Evolutionary conservation across 2,888 invertebrate genomes (phyloP).

Genomic region (Phengaris alcon): DNA sequence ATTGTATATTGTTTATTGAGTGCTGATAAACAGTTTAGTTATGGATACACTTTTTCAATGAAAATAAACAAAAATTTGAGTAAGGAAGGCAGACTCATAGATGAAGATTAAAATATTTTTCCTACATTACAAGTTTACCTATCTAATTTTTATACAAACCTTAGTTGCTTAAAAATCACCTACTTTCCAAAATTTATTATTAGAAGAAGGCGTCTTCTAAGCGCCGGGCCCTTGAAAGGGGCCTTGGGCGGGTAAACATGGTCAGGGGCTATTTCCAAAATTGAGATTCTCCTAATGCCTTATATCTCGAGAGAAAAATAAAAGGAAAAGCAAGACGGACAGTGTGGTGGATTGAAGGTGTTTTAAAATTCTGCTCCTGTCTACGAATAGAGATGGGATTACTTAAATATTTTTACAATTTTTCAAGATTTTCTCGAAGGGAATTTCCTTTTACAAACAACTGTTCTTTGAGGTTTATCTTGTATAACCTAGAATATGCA

Average conservation of each 20-base stretch:
- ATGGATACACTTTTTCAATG: too few species aligned
- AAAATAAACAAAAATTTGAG: too few species aligned
- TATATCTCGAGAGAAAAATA: slow-evolving; percentile 20
- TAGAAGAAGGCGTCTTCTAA: too few species aligned
- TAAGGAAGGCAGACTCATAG: too few species aligned
- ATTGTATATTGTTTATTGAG: neutral
- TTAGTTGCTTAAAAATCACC: neutral
- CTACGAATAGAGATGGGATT: slow-evolving; percentile 20
- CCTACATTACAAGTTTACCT: too few species aligned
- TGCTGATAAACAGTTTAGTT: neutral
- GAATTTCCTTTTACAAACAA: neutral
- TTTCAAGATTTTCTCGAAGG: neutral
- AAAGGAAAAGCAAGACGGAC: slow-evolving; percentile 16
- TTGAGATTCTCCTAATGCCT: neutral
- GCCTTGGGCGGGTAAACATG: too few species aligned
- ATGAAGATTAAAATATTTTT: too few species aligned
- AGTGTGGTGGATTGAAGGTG: slow-evolving; percentile 15
- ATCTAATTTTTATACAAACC: too few species aligned
- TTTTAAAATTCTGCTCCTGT: slow-evolving; percentile 26
- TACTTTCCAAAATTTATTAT: neutral
- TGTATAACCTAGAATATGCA: neutral
- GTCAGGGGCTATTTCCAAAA: too few species aligned
- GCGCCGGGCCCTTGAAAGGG: too few species aligned
- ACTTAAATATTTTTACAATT: slow-evolving; percentile 27
- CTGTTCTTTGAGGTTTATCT: neutral